These are phyloP conservation scores for Drosophila vallismaia DNA, from an alignment of 2,888 invertebrate genomes.

Conservation along the genomic window DNA sequence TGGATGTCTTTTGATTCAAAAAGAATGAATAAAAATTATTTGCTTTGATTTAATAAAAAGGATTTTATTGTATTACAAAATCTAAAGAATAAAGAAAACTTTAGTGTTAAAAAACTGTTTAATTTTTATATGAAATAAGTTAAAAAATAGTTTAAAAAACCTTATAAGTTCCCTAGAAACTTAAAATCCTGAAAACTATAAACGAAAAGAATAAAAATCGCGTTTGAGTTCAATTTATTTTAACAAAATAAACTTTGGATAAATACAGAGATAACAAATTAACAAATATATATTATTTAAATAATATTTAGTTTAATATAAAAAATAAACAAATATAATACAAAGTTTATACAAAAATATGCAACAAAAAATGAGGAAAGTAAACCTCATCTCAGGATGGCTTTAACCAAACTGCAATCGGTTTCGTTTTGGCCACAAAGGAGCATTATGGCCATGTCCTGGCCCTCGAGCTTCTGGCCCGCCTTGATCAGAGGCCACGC, in stretches of 20 bases:
- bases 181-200: too few relatives aligned
- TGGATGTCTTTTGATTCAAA: too few relatives aligned
- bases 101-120: too few relatives aligned
- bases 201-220: background rate
- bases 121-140: too few relatives aligned
- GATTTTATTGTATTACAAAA: too few relatives aligned
- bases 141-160: too few relatives aligned
- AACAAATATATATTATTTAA: background rate
- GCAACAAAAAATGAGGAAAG: background rate
- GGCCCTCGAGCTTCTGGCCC: slow-evolving; percentile 22
- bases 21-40: too few relatives aligned
- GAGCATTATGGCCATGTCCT: slow-evolving; percentile 47
- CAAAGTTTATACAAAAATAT: background rate
- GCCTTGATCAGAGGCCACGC: slow-evolving; percentile 64
- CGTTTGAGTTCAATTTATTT: background rate
- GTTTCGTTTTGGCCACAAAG: slow-evolving; percentile 56
- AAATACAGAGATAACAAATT: background rate
- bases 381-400: slow-evolving; percentile 40
- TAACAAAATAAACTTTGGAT: background rate
- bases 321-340: slow-evolving; percentile 15
- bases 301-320: background rate
- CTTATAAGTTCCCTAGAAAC: too few relatives aligned
- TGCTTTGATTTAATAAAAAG: too few relatives aligned
- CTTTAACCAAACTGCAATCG: slow-evolving; percentile 65
- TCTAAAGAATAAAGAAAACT: too few relatives aligned